Base-by-base conservation (phyloP, 2,888 invertebrate genomes). In the Lissonota sp. region DNA sequence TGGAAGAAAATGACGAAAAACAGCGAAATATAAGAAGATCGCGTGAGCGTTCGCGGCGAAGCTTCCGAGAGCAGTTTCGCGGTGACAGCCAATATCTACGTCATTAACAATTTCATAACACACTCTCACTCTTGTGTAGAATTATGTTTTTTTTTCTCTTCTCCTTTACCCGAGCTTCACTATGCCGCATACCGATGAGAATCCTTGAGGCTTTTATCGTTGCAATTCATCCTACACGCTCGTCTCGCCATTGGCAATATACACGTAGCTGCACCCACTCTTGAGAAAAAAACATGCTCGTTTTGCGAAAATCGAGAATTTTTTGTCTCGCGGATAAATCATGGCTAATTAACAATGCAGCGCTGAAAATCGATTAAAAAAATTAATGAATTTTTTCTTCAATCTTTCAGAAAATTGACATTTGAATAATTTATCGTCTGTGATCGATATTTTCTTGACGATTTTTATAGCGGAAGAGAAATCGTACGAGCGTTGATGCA, bases 21-120 rank as follows among this genome's bases (percentile, higher is more conserved):
- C 16, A 7, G 42, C 67, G 66, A 51, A 72, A 72, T 57, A 46
- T 49, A 67, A 62, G 66, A 69, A 44, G 44, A 71, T 78, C 69
- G 77, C 60, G 74, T 70, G 70, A 70, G 64, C 66, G 63, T 70
- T 10, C 53, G 42, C 42, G 39, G 6, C 37, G 76, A 72, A 80
- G 80, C 80, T 80, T 76, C 80, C 76, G 80, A 76, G 76, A 63
- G 37, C n/a, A 26, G 75, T 76, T 63, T 57, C 42, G 26, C 26
- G 78, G 26, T 64, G 78, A 73, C 72, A 58, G 55, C 39, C 10
- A 1, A 49, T n/a, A n/a, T n/a, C n/a, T n/a, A 51, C 55, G 42
- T 58, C 62, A 78, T 74, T 70, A 69, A 77, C 42, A 78, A 79
- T 81, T 81, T 81, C 81, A 74, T 79, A 79, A 81, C 69, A 49